Evolutionary conservation across 2,113 vertebrate genomes (phyloP).

Genomic region (Alethe diademata): DNA sequence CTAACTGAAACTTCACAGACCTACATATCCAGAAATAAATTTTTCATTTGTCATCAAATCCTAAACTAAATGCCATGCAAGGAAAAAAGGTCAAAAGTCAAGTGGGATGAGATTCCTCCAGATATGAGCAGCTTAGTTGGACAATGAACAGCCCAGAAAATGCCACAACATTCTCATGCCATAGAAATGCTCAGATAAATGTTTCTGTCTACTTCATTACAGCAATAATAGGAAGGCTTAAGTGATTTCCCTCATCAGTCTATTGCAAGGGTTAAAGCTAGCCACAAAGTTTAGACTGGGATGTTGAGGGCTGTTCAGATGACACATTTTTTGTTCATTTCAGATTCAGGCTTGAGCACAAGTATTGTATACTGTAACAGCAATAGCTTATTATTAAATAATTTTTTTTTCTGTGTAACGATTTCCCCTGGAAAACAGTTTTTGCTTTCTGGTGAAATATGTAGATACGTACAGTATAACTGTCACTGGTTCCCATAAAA

Average conservation of each 20-base stretch:
- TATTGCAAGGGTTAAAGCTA: neutral
- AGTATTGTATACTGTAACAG: neutral
- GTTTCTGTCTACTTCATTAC: neutral
- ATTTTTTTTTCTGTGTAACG: neutral
- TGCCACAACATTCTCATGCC: neutral
- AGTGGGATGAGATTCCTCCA: neutral
- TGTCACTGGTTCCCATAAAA: neutral
- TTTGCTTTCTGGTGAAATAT: neutral
- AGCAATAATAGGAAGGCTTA: neutral
- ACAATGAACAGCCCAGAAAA: neutral
- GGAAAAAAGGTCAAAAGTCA: conserved; percentile 2
- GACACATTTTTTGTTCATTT: neutral
- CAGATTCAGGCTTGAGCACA: neutral
- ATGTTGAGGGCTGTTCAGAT: neutral
- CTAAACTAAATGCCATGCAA: neutral
- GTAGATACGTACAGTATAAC: neutral
- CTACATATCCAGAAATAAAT: neutral
- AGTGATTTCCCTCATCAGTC: neutral
- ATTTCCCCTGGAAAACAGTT: neutral
- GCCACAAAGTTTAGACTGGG: neutral
- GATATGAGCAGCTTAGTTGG: neutral
- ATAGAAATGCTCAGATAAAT: neutral
- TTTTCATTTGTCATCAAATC: neutral
- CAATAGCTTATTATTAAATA: neutral
- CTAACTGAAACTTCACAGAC: neutral